phyloP scores from a whole-genome alignment of 2,888 invertebrate genomes.

The Meghimatium bilineatum region DNA sequence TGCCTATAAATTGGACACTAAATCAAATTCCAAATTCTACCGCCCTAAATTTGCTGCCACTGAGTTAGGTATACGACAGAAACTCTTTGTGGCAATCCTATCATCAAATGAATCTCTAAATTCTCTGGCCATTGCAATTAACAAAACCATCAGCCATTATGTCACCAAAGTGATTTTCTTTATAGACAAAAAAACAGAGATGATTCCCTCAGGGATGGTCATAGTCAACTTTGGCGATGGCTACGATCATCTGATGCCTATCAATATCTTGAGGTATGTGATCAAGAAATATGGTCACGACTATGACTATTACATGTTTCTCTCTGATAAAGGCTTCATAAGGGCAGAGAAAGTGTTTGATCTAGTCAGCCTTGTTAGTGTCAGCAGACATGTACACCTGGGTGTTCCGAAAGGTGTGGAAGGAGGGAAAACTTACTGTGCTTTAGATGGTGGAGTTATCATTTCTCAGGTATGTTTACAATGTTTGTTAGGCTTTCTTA shows the following conservation, averaged over 20 bases:
- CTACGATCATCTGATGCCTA: conserved; percentile 85
- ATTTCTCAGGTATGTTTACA: conserved; percentile 83
- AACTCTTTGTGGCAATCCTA: conserved; percentile 90
- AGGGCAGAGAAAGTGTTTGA: conserved; percentile 86
- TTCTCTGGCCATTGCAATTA: conserved; percentile 88
- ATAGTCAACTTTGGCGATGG: conserved; percentile 93
- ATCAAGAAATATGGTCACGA: conserved; percentile 91
- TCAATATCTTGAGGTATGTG: conserved; percentile 92
- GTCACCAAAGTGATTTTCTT: conserved; percentile 91
- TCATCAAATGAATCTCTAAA: conserved; percentile 80
- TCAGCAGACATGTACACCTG: conserved; percentile 90
- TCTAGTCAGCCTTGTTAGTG: conserved; percentile 87
- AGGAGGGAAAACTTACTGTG: conserved; percentile 71
- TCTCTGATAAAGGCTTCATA: conserved; percentile 90
- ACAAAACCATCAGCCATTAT: conserved; percentile 89
- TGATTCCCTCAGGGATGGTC: conserved; percentile 65
- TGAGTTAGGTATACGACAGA: conserved; percentile 93
- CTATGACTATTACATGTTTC: conserved; percentile 94
- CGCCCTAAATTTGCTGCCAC: conserved; percentile 95
- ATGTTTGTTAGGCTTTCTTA: background rate
- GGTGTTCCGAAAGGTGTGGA: conserved; percentile 80
- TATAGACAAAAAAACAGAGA: conserved; percentile 77
- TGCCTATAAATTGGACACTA: conserved; percentile 28
- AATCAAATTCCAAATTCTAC: conserved; percentile 74
- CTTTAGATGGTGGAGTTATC: conserved; percentile 88